Evolutionary conservation across 1,140 invertebrate species (phyloP), one percentile per base, ranked within the genome.

Genomic region (Tetragonula clypearis): DNA sequence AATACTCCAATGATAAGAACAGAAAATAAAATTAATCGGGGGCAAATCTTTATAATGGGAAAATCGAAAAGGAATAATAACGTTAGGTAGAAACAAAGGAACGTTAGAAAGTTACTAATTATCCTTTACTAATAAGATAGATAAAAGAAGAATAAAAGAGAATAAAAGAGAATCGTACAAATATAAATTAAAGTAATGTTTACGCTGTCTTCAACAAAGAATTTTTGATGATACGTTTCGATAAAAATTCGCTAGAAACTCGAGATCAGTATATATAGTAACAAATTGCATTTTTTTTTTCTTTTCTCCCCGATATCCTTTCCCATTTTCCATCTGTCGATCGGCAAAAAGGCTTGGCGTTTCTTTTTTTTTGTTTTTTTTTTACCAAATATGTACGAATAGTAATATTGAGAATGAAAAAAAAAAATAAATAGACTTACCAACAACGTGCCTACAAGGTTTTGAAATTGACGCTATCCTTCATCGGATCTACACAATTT

Each of bases 381-480:
- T 73, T 21, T 26, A 68, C 4, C 58, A n/a, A 30, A 53, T 60
- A 69, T 49, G 17, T 56, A 79, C 11, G 41, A 78, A 60, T 76
- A 82, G 23, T 73, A 62, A 79, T 77, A 81, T 68, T 80, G 62
- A 49, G 41, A 79, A 53, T 87, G 41, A 82, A 78, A 82, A 84
- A 58, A 58, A 65, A 74, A 49, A 60, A 23, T 85, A 78, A 82
- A 41, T 80, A 74, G 65, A 90, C 92, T 93, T 93, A 93, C 92
- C 92, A 66, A 92, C 77, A 82, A 93, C 75, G 86, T 92, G 82
- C 80, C 86, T 91, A 91, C 90, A 93, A 92, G 91, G 87, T 92
- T 93, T 93, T 89, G 87, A 93, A 92, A 92, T 91, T 89, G 90
- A 92, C 88, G 87, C 77, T 92, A 92, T 92, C 86, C 92, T 86